Conservation (phyloP, 2,113 vertebrate genomes). For the Phrynocephalus versicolor region DNA sequence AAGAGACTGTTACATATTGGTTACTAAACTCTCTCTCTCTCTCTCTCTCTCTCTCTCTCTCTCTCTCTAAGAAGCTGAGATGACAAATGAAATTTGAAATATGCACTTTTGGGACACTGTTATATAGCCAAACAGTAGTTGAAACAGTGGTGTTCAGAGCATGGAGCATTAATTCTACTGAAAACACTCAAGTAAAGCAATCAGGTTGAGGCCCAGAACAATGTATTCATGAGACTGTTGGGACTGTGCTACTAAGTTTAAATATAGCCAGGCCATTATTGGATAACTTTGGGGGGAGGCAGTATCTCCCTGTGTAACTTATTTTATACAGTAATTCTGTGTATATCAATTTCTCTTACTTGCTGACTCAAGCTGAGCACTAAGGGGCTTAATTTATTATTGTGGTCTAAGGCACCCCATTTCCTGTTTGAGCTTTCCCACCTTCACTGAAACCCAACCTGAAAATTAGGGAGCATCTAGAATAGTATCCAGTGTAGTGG, state of each 20-base stretch:
- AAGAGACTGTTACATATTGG: neutral
- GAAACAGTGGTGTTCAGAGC: conserved; percentile 44
- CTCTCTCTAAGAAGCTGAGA: conserved; percentile 16
- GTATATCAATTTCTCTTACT: neutral
- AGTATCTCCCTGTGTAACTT: neutral
- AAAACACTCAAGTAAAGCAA: conserved; percentile 51
- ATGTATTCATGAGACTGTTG: neutral
- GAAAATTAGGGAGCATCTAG: too few species aligned
- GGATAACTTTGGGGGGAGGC: neutral
- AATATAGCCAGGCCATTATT: neutral
- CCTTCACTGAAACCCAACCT: too few species aligned
- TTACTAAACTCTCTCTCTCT: too few species aligned
- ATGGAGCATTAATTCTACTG: conserved; percentile 57
- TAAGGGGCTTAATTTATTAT: too few species aligned
- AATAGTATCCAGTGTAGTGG: too few species aligned
- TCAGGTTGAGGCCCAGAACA: neutral
- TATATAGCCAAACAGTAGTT: conserved; percentile 9
- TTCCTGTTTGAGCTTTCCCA: too few species aligned
- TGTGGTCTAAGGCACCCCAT: too few species aligned
- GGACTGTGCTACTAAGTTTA: neutral
- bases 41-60: too few species aligned
- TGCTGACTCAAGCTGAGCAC: neutral
- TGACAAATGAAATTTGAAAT: conserved; percentile 13
- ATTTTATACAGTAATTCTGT: neutral
- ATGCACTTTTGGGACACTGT: conserved; percentile 24